Conservation (phyloP, 2,113 vertebrate species). For the Odocoileus virginianus region DNA sequence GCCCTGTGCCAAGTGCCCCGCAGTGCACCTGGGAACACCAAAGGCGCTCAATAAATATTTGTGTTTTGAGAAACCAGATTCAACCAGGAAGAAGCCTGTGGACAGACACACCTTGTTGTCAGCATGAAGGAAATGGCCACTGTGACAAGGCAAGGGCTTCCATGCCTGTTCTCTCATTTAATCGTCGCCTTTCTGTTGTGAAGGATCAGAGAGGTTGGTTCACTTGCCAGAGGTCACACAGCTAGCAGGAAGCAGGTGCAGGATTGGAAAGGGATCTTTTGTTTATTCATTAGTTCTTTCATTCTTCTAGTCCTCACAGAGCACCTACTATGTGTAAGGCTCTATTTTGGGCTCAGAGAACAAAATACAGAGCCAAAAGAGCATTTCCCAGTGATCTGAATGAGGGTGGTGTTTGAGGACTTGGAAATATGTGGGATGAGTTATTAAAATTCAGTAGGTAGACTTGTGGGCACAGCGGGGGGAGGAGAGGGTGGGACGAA, state of each 20-base stretch:
- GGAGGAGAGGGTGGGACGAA: neutral
- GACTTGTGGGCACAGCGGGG: neutral
- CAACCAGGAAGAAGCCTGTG: neutral
- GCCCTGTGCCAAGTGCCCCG: neutral
- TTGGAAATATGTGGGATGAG: neutral
- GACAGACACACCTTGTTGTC: neutral
- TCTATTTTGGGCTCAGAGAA: neutral
- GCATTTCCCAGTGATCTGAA: neutral
- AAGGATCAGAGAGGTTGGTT: neutral
- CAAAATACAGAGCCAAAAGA: neutral
- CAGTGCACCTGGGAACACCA: neutral
- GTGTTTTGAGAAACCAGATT: neutral
- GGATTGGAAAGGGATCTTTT: neutral
- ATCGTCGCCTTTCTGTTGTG: neutral
- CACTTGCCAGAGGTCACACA: neutral
- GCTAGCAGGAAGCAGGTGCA: neutral
- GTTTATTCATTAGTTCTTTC: neutral
- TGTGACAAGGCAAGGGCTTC: neutral
- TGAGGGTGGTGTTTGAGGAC: neutral
- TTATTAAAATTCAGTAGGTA: neutral
- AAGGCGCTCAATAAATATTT: rapidly evolving
- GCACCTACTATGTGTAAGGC: neutral
- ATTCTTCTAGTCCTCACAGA: neutral
- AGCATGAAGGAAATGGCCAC: neutral
- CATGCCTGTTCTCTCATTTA: neutral